Evolutionary conservation across 1,140 invertebrate species (phyloP).

Genomic region (Leptinotarsa defecta): DNA sequence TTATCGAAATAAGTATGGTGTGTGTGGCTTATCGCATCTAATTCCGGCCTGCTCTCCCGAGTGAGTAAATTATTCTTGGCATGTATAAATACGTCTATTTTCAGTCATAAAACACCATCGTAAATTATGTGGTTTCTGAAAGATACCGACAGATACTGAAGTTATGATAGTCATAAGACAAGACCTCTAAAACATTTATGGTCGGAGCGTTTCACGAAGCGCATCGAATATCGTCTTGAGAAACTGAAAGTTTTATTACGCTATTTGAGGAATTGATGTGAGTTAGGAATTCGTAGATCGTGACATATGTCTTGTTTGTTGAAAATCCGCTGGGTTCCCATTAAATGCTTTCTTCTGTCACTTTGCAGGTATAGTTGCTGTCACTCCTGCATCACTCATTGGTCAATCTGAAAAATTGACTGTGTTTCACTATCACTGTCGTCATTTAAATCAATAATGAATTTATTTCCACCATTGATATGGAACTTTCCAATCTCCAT

Average conservation of each 20-base stretch:
- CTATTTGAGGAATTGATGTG: conserved; percentile 1
- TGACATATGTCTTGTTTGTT: background rate
- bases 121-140: conserved; percentile 33
- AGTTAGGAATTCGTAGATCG: background rate
- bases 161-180: conserved; percentile 15
- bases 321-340: background rate
- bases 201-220: conserved; percentile 9
- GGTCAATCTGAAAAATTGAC: too few relatives aligned
- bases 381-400: too few relatives aligned
- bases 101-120: conserved; percentile 32
- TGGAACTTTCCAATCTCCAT: too few relatives aligned
- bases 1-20: conserved; percentile 31
- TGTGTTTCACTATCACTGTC: too few relatives aligned
- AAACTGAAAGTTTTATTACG: conserved; percentile 8
- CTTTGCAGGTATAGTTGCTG: background rate
- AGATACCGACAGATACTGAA: conserved; percentile 18
- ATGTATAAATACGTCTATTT: conserved; percentile 38
- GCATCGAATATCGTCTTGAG: conserved; percentile 7
- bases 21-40: conserved; percentile 43
- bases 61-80: conserved; percentile 39
- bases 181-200: conserved; percentile 24
- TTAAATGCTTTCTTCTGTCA: background rate
- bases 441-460: too few relatives aligned
- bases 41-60: conserved; percentile 38
- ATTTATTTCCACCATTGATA: too few relatives aligned